Conservation (phyloP, 2,888 invertebrate species). For the Punctoribates punctum region DNA sequence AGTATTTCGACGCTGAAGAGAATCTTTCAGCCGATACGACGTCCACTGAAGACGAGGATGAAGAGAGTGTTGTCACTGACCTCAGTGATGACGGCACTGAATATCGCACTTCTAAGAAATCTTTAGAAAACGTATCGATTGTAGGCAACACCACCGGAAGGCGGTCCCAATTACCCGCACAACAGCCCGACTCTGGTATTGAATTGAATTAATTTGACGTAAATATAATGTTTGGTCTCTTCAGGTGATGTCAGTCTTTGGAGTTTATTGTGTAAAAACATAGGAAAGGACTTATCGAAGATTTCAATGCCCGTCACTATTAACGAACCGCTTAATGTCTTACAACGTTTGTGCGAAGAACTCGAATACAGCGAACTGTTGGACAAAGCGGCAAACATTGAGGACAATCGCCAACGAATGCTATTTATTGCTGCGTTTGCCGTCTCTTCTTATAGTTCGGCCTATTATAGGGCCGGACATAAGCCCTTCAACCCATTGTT, state of each 20-base stretch:
- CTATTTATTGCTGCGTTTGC: conserved; percentile 73
- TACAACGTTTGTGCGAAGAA: conserved; percentile 73
- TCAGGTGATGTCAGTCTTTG: conserved; percentile 70
- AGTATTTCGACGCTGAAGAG: conserved; percentile 78
- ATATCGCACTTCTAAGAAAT: conserved; percentile 22
- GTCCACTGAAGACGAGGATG: conserved; percentile 63
- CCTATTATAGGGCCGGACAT: conserved; percentile 69
- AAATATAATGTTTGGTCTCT: background rate
- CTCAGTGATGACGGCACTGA: conserved; percentile 42
- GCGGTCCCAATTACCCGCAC: conserved; percentile 66
- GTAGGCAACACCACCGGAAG: conserved; percentile 59
- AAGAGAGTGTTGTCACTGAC: conserved; percentile 46
- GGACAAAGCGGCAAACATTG: conserved; percentile 65
- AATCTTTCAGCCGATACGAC: conserved; percentile 58
- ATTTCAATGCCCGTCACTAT: conserved; percentile 81
- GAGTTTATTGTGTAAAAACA: conserved; percentile 74
- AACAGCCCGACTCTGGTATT: conserved; percentile 66
- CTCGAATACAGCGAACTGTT: conserved; percentile 75
- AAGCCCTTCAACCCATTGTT: conserved; percentile 81
- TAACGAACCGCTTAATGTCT: conserved; percentile 70
- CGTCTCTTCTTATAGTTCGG: conserved; percentile 71
- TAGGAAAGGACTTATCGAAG: conserved; percentile 78
- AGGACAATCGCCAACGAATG: conserved; percentile 68
- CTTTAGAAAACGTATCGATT: background rate
- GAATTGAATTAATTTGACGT: background rate